A percentile compares a stretch with the other conserved stretches of the same genome.
Conservation (phyloP, 2,888 invertebrate genomes). For the Girardia tigrina region DNA sequence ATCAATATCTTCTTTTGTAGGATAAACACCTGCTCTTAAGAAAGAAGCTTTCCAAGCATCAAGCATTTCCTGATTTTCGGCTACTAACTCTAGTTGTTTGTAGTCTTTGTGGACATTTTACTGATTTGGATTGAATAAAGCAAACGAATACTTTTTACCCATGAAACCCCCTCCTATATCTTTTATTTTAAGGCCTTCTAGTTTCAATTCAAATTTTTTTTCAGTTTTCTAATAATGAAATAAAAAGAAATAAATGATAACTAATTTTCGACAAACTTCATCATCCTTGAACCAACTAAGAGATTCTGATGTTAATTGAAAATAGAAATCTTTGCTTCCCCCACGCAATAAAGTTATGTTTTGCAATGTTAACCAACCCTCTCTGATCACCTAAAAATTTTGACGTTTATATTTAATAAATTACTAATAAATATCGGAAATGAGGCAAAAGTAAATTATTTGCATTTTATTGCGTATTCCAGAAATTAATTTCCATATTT, state of each 20-base stretch:
- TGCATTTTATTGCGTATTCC: too few species aligned
- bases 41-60: conserved; percentile 99
- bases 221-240: conserved; percentile 69
- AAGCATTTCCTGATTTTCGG: conserved; percentile 87
- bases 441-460: too few species aligned
- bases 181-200: conserved; percentile 85
- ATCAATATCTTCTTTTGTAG: conserved; percentile 73
- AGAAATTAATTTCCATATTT: too few species aligned
- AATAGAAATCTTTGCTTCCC: conserved; percentile 97
- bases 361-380: conserved; percentile 96
- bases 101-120: conserved; percentile 72
- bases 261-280: too few species aligned
- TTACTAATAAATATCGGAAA: too few species aligned
- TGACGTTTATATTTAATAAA: too few species aligned
- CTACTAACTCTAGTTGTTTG: conserved; percentile 92
- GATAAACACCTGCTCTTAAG: conserved; percentile 94
- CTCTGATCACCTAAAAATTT: conserved; percentile 78
- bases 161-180: too few species aligned
- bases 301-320: conserved; percentile 89
- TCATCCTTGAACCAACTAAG: conserved; percentile 99
- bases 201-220: conserved; percentile 94
- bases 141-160: too few species aligned
- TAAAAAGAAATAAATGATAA: too few species aligned
- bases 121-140: too few species aligned
- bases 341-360: conserved; percentile 99